Conservation (phyloP, 2,797 vertebrate species). For the Melanotaenia trifasciata region DNA sequence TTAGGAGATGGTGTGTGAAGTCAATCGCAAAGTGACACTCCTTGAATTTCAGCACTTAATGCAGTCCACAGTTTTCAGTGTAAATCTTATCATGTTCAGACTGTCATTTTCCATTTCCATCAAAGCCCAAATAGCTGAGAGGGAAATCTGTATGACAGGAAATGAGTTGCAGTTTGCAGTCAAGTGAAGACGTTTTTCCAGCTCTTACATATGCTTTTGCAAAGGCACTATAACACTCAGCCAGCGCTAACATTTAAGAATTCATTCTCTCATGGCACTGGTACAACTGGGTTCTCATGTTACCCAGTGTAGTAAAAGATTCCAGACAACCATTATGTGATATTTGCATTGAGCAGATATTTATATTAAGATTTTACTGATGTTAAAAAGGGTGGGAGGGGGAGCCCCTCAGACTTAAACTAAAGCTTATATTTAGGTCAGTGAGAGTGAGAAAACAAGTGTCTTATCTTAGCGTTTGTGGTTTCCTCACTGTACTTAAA, state of each 20-base stretch:
- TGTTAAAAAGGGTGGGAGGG: neutral
- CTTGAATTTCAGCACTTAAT: conserved; percentile 8
- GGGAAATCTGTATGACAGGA: conserved; percentile 36
- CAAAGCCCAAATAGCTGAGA: conserved; percentile 21
- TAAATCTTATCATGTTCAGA: conserved; percentile 40
- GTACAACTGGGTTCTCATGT: conserved; percentile 1
- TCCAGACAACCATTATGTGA: neutral
- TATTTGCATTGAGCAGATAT: neutral
- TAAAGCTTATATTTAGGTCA: neutral
- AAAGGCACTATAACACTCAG: conserved; percentile 36
- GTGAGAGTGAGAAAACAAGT: neutral
- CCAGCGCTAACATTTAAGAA: conserved; percentile 17
- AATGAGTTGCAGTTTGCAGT: conserved; percentile 39
- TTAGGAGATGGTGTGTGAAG: conserved; percentile 3
- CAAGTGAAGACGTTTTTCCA: conserved; percentile 23
- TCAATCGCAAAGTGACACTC: conserved; percentile 13
- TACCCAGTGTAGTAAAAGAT: neutral
- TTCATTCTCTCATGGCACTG: conserved; percentile 10
- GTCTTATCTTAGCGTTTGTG: neutral
- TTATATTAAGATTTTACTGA: neutral
- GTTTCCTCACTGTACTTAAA: neutral
- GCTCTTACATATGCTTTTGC: conserved; percentile 31
- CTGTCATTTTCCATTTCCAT: conserved; percentile 42
- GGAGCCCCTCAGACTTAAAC: neutral
- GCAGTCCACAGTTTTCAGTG: conserved; percentile 30